A percentile compares a stretch with the other conserved stretches of the same genome.
Evolutionary conservation across 1,140 invertebrate species (phyloP).

Genomic region (Drosophila nebulosa): DNA sequence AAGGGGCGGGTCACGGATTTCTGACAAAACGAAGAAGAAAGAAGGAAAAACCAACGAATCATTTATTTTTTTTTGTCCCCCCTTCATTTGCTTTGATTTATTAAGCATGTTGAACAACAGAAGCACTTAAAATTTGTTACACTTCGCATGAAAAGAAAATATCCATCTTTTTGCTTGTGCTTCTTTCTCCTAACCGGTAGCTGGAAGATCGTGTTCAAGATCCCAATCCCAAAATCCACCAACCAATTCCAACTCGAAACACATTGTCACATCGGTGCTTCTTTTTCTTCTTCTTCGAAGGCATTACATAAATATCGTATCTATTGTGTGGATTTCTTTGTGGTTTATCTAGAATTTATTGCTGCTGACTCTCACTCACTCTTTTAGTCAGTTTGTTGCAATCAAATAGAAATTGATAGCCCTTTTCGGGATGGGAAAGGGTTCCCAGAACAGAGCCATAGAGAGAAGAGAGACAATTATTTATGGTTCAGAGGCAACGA

Average conservation of each 20-base stretch:
- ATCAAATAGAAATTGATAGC: constrained; percentile 67
- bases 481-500: constrained; percentile 56
- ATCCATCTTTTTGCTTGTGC: constrained; percentile 2
- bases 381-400: too few relatives aligned
- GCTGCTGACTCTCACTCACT: constrained; percentile 7
- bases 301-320: constrained; percentile 69
- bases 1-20: constrained; percentile 93
- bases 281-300: constrained; percentile 47
- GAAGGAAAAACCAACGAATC: neutral
- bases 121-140: constrained; percentile 59
- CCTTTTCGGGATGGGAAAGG: constrained; percentile 36
- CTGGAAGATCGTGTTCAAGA: constrained; percentile 30
- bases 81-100: constrained; percentile 51
- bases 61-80: constrained; percentile 11
- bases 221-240: constrained; percentile 28
- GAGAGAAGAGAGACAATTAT: constrained; percentile 31
- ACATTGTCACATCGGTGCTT: neutral
- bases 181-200: constrained; percentile 29
- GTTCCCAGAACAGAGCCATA: constrained; percentile 64
- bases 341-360: constrained; percentile 46
- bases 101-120: constrained; percentile 44
- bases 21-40: constrained; percentile 14
- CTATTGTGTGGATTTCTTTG: constrained; percentile 55
- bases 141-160: constrained; percentile 14
- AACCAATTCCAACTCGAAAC: constrained; percentile 16